Percentiles rank a stretch among this genome's conserved stretches.
phyloP scores from a whole-genome alignment of 2,888 invertebrate species.

The Eupithecia pulchellata region DNA sequence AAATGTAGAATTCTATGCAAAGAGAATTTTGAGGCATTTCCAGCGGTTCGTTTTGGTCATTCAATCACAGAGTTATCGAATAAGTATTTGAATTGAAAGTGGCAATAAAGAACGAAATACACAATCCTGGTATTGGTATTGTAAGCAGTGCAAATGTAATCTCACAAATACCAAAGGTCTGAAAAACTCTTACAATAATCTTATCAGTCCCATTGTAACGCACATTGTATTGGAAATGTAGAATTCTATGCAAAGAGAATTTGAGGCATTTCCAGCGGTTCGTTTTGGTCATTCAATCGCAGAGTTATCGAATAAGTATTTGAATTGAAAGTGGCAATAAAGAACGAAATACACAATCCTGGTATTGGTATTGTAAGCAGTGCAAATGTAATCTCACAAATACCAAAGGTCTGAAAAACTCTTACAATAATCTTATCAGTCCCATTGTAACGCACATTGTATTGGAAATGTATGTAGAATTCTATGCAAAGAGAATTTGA shows the following conservation, averaged over 20 bases:
- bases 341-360: no score
- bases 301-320: no score
- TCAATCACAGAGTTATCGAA: no score
- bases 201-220: background rate
- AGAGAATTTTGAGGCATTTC: background rate
- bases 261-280: background rate
- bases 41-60: no score
- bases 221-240: background rate
- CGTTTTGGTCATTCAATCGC: background rate
- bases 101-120: no score
- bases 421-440: background rate
- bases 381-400: background rate
- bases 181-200: background rate
- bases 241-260: background rate
- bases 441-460: background rate
- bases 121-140: no score
- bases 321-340: no score
- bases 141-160: background rate
- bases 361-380: background rate
- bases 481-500: background rate
- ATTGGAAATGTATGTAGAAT: background rate
- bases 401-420: background rate
- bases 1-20: background rate
- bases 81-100: no score
- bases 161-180: background rate